phyloP scores from a whole-genome alignment of 2,888 invertebrate genomes.

The Nebria salina region DNA sequence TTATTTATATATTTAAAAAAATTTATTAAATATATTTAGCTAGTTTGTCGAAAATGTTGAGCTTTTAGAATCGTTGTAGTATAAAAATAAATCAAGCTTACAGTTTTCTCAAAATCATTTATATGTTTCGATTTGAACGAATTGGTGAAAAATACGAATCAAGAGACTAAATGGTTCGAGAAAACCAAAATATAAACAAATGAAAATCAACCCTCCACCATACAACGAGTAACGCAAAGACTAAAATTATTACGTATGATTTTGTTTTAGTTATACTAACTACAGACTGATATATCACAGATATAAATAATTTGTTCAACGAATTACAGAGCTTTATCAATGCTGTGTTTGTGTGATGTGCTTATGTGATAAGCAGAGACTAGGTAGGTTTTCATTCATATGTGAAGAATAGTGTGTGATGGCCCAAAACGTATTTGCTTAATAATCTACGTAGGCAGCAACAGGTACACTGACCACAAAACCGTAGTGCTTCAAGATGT shows the following conservation, averaged over 20 bases:
- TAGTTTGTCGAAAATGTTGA: no score
- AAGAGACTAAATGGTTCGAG: no score
- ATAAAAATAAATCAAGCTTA: no score
- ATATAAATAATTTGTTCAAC: conserved; percentile 11
- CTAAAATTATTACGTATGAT: background rate
- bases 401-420: background rate
- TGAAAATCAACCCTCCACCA: background rate
- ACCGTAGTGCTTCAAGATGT: conserved; percentile 90
- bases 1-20: no score
- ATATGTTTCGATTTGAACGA: no score
- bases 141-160: no score
- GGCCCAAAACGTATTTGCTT: conserved; percentile 20
- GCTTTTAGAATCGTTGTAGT: no score
- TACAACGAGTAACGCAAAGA: background rate
- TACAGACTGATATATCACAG: conserved; percentile 6
- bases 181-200: no score
- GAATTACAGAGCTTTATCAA: conserved; percentile 20
- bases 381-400: background rate
- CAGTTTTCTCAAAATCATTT: no score
- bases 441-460: conserved; percentile 39
- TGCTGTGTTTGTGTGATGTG: conserved; percentile 3
- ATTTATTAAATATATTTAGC: no score
- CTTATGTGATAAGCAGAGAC: background rate
- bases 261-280: conserved; percentile 3
- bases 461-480: conserved; percentile 77